Percentiles rank a stretch among this genome's conserved stretches.
Conservation (phyloP, 2,888 invertebrate genomes). For the Cataglyphis livida region DNA sequence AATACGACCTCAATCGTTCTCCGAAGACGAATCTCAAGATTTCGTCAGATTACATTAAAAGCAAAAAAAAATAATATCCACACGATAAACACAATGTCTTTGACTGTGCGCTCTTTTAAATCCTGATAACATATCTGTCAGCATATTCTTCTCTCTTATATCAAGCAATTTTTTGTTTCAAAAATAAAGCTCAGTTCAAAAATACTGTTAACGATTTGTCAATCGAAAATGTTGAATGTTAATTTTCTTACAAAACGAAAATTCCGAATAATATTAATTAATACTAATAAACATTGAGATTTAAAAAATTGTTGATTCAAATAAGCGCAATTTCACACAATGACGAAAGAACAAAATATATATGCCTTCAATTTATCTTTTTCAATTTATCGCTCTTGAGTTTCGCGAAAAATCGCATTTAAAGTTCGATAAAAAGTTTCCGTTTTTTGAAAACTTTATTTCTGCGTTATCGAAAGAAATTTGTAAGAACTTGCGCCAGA, state of each 20-base stretch:
- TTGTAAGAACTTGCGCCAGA: neutral
- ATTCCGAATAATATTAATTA: constrained; percentile 31
- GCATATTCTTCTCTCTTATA: neutral
- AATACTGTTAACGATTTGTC: neutral
- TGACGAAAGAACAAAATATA: neutral
- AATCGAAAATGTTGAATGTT: neutral
- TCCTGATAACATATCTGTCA: neutral
- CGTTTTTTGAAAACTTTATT: neutral
- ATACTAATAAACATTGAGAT: neutral
- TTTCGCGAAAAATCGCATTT: constrained; percentile 13
- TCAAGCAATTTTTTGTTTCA: neutral
- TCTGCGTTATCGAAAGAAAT: neutral
- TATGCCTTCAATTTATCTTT: neutral
- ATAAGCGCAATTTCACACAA: neutral
- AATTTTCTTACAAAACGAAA: neutral
- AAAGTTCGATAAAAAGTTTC: neutral
- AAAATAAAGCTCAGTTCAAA: neutral
- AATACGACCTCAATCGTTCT: constrained; percentile 45
- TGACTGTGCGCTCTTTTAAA: neutral
- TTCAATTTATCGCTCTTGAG: neutral
- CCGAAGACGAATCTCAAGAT: constrained; percentile 8
- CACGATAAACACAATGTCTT: neutral
- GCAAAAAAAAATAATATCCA: neutral
- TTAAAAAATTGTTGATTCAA: neutral
- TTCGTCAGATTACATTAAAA: constrained; percentile 20